Conservation (phyloP, 2,113 vertebrate genomes). For the Cyrtonyx montezumae region DNA sequence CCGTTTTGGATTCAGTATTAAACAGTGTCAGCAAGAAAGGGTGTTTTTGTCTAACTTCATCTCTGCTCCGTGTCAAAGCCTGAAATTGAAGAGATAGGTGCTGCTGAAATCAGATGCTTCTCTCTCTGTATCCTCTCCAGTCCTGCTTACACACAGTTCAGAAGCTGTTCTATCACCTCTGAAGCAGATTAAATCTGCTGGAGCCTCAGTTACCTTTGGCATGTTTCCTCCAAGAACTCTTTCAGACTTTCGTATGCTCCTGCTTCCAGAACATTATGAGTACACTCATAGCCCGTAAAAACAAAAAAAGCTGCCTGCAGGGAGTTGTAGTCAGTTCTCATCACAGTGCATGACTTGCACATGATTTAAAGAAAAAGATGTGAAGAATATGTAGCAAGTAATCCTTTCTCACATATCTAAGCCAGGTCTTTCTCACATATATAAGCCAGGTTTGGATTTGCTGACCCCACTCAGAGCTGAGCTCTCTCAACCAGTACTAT, state of each 20-base stretch:
- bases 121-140: neutral
- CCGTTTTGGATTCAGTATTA: neutral
- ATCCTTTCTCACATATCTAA: neutral
- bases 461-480: accelerated
- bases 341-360: neutral
- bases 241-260: neutral
- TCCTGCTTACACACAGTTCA: neutral
- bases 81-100: neutral
- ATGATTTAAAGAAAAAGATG: neutral
- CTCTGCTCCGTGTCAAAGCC: neutral
- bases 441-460: neutral
- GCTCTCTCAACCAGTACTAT: neutral
- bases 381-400: neutral
- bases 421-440: neutral
- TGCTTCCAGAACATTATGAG: neutral
- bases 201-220: neutral
- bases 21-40: neutral
- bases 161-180: neutral
- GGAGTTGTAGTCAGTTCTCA: neutral
- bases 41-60: neutral
- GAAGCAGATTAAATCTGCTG: neutral
- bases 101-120: neutral
- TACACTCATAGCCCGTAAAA: neutral
- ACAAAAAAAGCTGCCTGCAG: neutral
- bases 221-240: neutral